Evolutionary conservation across 2,797 vertebrate species (phyloP), one percentile per base, ranked within the genome.

Genomic region (Sternotherus odoratus): DNA sequence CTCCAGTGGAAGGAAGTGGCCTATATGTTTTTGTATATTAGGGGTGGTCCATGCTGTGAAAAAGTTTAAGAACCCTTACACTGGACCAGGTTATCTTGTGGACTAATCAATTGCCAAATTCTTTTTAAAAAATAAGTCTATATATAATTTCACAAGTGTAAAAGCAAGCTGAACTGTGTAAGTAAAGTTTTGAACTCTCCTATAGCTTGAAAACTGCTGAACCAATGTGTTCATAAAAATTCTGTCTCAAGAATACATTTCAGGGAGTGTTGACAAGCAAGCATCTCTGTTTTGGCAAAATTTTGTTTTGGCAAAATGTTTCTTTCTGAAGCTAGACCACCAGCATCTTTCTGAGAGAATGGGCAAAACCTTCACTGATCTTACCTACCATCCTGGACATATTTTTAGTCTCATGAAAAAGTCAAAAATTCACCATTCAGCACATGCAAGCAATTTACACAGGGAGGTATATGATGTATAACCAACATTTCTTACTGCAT

Each of bases 11-110:
- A 96, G 92, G 94, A 96, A 96, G 83, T 79, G 92, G 89, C 83
- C 93, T 95, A 66, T 89, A 85, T 91, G 87, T 93, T 96, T 96
- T 95, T 95, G 94, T 90, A 93, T 95, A 63, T 79, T 87, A 75
- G 81, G 81, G 88, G 85, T 83, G 91, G 84, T 51, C 93, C 87
- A 50, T 54, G 51, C 66, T 89, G 82, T 86, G 86, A 85, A 95
- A 97, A 89, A 15, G 54, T 53, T 96, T 82, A 86, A 95, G 85
- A 93, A 87, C 0, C 3, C 48, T 88, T 93, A 30, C 82, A 83
- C 1, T 5, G 92, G 85, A 86, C 82, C 77, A 54, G 84, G 24
- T 39, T 84, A 39, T 39, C 33, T 94, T 77, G 85, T 77, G 83
- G 93, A 43, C 57, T 74, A 82, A 90, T 51, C 77, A 48, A 23